These are phyloP conservation scores for Acrocera orbiculus DNA, from an alignment of 2,888 invertebrate genomes.

Conservation along the genomic window DNA sequence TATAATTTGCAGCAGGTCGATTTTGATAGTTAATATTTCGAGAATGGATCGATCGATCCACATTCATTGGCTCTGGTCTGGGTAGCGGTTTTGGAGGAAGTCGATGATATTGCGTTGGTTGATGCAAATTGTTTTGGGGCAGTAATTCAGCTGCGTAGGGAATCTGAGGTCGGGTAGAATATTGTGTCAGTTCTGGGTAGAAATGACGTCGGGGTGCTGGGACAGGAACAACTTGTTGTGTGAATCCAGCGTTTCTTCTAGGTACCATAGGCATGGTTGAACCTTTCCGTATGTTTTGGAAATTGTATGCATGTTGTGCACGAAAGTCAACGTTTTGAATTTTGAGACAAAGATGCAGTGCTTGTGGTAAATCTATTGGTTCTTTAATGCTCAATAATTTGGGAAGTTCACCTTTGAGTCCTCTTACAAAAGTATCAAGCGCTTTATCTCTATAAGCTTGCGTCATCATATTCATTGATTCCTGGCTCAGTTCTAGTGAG, in stretches of 20 bases:
- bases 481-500: slow-evolving; percentile 11
- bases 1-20: background rate
- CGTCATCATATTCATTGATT: slow-evolving; percentile 9
- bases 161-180: too few relatives aligned
- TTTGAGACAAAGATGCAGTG: background rate
- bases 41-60: slow-evolving; percentile 7
- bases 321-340: slow-evolving; percentile 3
- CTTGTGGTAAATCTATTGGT: slow-evolving; percentile 3
- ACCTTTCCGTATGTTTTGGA: background rate
- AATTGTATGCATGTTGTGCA: slow-evolving; percentile 1
- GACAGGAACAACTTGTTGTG: background rate
- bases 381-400: slow-evolving; percentile 4
- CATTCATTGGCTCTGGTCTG: slow-evolving; percentile 10
- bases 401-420: slow-evolving; percentile 11
- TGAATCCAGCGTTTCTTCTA: background rate
- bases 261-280: slow-evolving; percentile 1
- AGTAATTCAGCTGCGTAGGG: too few relatives aligned
- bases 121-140: background rate
- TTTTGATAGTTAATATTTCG: slow-evolving; percentile 10
- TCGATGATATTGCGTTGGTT: background rate
- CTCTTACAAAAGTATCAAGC: slow-evolving; percentile 13
- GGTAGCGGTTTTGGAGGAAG: slow-evolving; percentile 8
- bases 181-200: slow-evolving; percentile 2
- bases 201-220: background rate
- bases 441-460: slow-evolving; percentile 12